phyloP scores from a whole-genome alignment of 2,797 vertebrate genomes.

The Tragelaphus eurycerus region DNA sequence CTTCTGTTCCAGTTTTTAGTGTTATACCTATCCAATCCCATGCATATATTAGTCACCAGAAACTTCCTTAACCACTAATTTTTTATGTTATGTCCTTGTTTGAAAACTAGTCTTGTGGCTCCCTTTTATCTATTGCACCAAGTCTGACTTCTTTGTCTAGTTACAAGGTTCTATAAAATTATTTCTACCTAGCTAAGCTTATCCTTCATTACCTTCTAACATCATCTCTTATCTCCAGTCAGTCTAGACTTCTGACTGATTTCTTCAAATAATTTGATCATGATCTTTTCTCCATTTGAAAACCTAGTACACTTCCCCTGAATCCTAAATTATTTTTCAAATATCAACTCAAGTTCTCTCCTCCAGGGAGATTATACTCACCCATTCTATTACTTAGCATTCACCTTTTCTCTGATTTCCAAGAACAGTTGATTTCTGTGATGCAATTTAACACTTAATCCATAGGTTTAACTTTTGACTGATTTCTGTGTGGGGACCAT shows the following conservation, averaged over 20 bases:
- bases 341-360: not conserved
- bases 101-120: not conserved
- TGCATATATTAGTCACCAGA: not conserved
- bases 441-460: not conserved
- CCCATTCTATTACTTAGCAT: not conserved
- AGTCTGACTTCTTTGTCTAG: not conserved
- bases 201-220: not conserved
- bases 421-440: not conserved
- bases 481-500: not conserved
- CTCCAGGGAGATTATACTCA: not conserved
- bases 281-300: not conserved
- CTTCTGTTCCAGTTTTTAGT: not conserved
- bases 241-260: not conserved
- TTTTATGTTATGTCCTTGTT: not conserved
- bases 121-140: not conserved
- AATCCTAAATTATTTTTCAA: slow-evolving; percentile 26
- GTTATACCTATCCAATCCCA: not conserved
- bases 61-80: not conserved
- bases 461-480: not conserved
- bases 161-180: slow-evolving; percentile 11
- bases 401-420: slow-evolving; percentile 6
- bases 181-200: slow-evolving; percentile 17
- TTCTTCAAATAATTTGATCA: slow-evolving; percentile 2
- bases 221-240: not conserved
- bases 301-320: not conserved